phyloP scores from a whole-genome alignment of 2,113 vertebrate genomes.

The Tachycineta bicolor region DNA sequence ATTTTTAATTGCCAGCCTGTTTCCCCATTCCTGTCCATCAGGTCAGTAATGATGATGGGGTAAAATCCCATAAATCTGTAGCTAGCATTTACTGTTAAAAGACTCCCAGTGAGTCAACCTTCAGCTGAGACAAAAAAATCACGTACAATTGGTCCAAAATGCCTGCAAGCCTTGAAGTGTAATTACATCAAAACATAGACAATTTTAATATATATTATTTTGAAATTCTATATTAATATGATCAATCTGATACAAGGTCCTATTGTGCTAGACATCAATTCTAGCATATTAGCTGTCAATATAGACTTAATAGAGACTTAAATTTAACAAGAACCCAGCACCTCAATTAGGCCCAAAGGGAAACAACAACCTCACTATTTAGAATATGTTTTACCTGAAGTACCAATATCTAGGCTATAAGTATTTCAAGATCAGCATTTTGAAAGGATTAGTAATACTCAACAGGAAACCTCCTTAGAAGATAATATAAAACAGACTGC shows the following conservation, averaged over 20 bases:
- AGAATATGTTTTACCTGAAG: neutral
- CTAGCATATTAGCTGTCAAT: neutral
- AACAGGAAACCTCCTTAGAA: neutral
- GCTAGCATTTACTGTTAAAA: neutral
- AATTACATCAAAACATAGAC: neutral
- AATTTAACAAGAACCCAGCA: neutral
- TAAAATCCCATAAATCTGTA: constrained; percentile 12
- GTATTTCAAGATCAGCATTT: constrained; percentile 6
- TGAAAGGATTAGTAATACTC: constrained; percentile 6
- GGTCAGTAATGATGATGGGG: neutral
- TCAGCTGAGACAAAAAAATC: neutral
- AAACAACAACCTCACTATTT: neutral
- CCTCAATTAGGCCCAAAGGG: neutral
- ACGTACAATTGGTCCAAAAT: neutral
- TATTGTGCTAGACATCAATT: neutral
- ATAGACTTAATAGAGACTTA: neutral
- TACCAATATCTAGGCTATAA: neutral
- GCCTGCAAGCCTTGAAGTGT: neutral
- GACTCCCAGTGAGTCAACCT: neutral
- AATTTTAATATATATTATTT: neutral
- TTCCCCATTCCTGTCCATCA: neutral
- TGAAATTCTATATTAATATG: neutral
- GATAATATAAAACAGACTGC: neutral
- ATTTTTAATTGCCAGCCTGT: neutral
- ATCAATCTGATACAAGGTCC: neutral